Base-by-base conservation (phyloP, 2,888 invertebrate species). In the Scrobipalpa costella region DNA sequence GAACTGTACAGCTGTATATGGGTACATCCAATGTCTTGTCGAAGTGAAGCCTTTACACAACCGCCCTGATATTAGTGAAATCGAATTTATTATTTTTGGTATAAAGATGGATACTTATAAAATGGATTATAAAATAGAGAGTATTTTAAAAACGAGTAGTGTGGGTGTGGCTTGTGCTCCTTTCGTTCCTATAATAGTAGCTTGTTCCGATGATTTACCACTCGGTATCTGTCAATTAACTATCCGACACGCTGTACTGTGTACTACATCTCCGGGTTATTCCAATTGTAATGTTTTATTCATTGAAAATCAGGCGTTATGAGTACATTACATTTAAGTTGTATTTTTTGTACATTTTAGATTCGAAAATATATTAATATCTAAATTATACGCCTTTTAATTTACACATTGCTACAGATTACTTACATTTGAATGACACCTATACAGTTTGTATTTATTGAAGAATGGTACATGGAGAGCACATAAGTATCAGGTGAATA, bases 291-390 rank as follows among this genome's bases (percentile, higher is more conserved):
- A 81, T 81, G 79, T 80, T 84, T 81, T 77, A 82, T 81, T 86
- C 79, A 83, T 86, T 82, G 68, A 72, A 83, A 82, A 85, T 83
- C 90, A 85, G 88, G 83, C 84, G 85, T 89, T 88, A 86, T 85
- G 93, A 93, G 93, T 93, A 93, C 93, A 93, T 92, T 92, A 93
- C 90, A 91, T 92, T 93, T 93, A 94, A 93, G 90, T 94, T 93
- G 93, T 94, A 94, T 94, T 94, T 94, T 94, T 94, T 94, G 94
- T 94, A 94, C 94, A 94, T 94, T 94, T 93, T 93, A 94, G 93
- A 93, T 93, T 94, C 94, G 92, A 93, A 93, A 94, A 93, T 94
- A 94, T 94, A 94, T 93, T 92, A 92, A 92, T 92, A 92, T 92
- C 90, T 92, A 90, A 91, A 92, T 86, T 78, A 80, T 69, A 74